Evolutionary conservation across 2,888 invertebrate species (phyloP), one percentile per base, ranked within the genome.

Genomic region (Linnaemya vulpina): DNA sequence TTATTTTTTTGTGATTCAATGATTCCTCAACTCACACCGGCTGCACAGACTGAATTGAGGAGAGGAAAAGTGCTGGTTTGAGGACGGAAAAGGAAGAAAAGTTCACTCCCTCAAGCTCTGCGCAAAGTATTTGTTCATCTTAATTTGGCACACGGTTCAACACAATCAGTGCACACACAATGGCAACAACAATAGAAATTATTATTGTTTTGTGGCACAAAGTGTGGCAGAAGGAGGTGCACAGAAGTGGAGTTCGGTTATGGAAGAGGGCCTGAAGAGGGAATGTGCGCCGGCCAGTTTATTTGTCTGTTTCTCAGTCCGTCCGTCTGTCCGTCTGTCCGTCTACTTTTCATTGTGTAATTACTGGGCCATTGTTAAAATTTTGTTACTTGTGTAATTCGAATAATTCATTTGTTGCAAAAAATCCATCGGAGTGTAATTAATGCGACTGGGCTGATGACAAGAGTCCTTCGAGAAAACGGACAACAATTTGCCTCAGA

Each of bases 401-500:
- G 35, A 63, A 63, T 30, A 55, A 46, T 70, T 71, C 49, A 62
- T 71, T 71, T 60, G 80, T 80, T 76, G 46, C 70, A 58, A 76
- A 46, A 49, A 62, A 80, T 11, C 46, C 68, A 81, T 68, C 62
- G 73, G 58, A 70, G 77, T 77, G 77, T 74, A 74, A 77, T 81
- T 81, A 81, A 81, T 84, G 67, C 22, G 49, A 49, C 46, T 73
- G 38, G 58, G 58, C 55, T 74, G 77, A 58, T 84, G 84, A 84
- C 74, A 81, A 81, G 63, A 68, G 68, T 40, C 84, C 77, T 55
- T 46, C 62, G 84, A 81, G 80, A 49, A 55, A 53, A 51, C 51
- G 17, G 22, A 67, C 40, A 43, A 62, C 15, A 20, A 49, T 17
- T 46, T 65, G 71, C 38, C 35, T 79, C 46, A 65, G 65, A 49